Conservation (phyloP, 2,113 vertebrate genomes). For the Salvelinus alpinus region DNA sequence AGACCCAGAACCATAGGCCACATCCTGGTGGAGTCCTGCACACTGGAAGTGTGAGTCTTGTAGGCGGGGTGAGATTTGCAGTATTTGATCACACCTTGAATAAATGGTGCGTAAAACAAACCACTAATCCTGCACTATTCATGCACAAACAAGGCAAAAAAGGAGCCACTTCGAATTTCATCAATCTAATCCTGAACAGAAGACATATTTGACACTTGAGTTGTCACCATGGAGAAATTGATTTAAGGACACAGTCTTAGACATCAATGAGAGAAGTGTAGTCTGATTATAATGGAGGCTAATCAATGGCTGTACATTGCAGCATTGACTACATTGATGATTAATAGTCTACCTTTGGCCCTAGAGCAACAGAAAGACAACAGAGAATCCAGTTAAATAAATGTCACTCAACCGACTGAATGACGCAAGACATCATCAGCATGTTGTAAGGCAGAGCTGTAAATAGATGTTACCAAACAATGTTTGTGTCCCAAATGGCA, state of each 20-base stretch:
- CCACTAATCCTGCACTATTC: neutral
- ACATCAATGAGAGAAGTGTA: too few relatives aligned
- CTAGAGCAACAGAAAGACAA: slow-evolving; percentile 10
- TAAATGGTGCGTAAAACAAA: slow-evolving; percentile 44
- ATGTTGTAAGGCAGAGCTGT: slow-evolving; percentile 25
- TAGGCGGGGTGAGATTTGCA: slow-evolving; percentile 53
- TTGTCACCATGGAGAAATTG: too few relatives aligned
- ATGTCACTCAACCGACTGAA: slow-evolving; percentile 22
- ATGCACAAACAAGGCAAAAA: slow-evolving; percentile 22
- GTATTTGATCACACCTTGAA: slow-evolving; percentile 72
- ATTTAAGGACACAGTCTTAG: too few relatives aligned
- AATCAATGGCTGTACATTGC: neutral
- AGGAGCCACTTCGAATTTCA: neutral
- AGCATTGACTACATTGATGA: too few relatives aligned
- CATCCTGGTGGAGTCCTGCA: slow-evolving; percentile 50
- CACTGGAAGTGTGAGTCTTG: slow-evolving; percentile 62
- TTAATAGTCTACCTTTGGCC: neutral
- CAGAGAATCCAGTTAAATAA: slow-evolving; percentile 6
- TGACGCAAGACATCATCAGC: slow-evolving; percentile 39
- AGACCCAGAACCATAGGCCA: slow-evolving; percentile 19
- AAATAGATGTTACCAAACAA: slow-evolving; percentile 51
- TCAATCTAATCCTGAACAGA: neutral
- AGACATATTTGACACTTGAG: too few relatives aligned
- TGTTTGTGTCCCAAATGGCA: slow-evolving; percentile 18
- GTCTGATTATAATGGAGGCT: neutral